Percentiles rank a stretch among this genome's conserved stretches.
Conservation (phyloP, 2,888 invertebrate species). For the Branchinecta sandiegonensis region DNA sequence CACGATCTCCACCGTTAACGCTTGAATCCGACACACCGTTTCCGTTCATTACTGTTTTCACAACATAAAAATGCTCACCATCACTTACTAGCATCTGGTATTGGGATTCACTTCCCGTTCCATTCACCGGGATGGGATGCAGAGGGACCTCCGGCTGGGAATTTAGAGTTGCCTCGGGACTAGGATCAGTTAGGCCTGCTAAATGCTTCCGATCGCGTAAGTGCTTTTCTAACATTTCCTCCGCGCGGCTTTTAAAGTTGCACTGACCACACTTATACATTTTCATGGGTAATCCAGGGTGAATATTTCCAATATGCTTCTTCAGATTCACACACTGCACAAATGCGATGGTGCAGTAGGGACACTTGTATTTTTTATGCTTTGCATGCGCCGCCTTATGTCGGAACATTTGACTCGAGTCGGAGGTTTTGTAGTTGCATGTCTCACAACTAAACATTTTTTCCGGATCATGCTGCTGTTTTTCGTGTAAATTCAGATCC, state of each 20-base stretch:
- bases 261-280: background rate
- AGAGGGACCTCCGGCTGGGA: no score
- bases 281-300: constrained; percentile 3
- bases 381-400: background rate
- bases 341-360: background rate
- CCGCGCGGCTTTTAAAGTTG: constrained; percentile 1
- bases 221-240: background rate
- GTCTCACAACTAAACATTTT: constrained; percentile 1
- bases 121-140: no score
- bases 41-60: no score
- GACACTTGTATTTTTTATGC: constrained; percentile 12
- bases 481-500: constrained; percentile 1
- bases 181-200: background rate
- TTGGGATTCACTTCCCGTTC: no score
- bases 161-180: no score
- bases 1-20: no score
- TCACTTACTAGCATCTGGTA: no score
- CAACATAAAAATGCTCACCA: no score
- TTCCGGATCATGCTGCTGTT: constrained; percentile 2
- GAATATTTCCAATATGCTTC: constrained; percentile 5
- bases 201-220: background rate
- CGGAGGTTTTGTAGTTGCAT: background rate
- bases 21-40: no score
- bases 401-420: constrained; percentile 3
- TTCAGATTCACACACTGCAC: background rate